Evolutionary conservation across 2,888 invertebrate genomes (phyloP).

Genomic region (Bellardia bayeri): DNA sequence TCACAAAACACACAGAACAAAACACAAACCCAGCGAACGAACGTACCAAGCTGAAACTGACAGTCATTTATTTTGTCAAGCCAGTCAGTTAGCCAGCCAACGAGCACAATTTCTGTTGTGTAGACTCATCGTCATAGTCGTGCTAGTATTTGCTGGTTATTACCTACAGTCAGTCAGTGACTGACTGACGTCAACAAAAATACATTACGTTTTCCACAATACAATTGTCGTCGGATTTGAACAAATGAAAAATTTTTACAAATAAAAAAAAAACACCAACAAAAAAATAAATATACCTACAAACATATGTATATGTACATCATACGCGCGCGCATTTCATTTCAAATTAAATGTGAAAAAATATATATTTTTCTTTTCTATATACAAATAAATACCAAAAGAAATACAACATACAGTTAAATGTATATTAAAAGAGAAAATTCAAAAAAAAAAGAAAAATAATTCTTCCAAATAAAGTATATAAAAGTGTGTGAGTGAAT

Average conservation of each 20-base stretch:
- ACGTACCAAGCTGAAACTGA: slow-evolving; percentile 1
- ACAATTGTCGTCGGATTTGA: slow-evolving; percentile 64
- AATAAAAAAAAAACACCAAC: slow-evolving; percentile 31
- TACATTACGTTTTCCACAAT: slow-evolving; percentile 42
- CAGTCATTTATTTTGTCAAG: slow-evolving; percentile 63
- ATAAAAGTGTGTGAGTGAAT: slow-evolving; percentile 22
- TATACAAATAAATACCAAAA: slow-evolving; percentile 59
- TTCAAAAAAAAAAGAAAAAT: slow-evolving; percentile 15
- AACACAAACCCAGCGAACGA: not conserved
- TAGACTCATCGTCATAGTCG: slow-evolving; percentile 10
- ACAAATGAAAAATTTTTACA: slow-evolving; percentile 49
- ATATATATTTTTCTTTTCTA: slow-evolving; percentile 22
- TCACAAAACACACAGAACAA: slow-evolving; percentile 75
- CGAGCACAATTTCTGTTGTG: slow-evolving; percentile 18
- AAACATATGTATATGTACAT: not conserved
- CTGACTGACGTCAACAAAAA: slow-evolving; percentile 55
- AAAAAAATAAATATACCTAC: slow-evolving; percentile 20
- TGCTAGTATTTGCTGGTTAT: slow-evolving; percentile 52
- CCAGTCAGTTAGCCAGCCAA: not conserved
- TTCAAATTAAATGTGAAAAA: slow-evolving; percentile 60
- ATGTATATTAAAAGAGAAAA: slow-evolving; percentile 14
- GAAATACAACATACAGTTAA: slow-evolving; percentile 16
- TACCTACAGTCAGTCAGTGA: slow-evolving; percentile 3
- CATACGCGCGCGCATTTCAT: slow-evolving; percentile 69
- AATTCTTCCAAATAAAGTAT: slow-evolving; percentile 8